Evolutionary conservation across 2,797 vertebrate genomes (phyloP).

Genomic region (Chiloscyllium punctatum): DNA sequence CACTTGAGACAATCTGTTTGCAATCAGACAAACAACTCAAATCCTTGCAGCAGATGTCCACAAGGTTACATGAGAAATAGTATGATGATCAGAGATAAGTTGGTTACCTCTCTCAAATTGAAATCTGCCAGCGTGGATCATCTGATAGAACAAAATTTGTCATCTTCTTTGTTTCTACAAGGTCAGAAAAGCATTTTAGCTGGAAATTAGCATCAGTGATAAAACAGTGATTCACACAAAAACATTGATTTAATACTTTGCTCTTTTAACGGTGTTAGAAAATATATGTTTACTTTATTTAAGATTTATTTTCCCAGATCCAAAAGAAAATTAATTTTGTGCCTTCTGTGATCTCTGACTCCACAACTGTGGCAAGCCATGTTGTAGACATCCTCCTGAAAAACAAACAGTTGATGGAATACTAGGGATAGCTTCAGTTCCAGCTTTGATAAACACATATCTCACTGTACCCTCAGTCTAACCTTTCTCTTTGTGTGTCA

Average conservation of each 20-base stretch:
- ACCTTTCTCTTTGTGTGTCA: background rate
- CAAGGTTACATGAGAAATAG: background rate
- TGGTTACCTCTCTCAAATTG: too few relatives aligned
- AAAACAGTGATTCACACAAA: background rate
- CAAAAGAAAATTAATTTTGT: background rate
- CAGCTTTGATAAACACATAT: background rate
- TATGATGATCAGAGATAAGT: background rate
- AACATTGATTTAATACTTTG: background rate
- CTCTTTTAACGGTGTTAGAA: background rate
- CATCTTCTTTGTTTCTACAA: background rate
- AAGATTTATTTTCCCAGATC: background rate
- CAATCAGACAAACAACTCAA: background rate
- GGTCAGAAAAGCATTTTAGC: background rate
- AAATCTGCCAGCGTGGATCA: background rate
- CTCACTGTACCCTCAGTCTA: background rate
- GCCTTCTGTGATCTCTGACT: background rate
- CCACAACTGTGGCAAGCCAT: background rate
- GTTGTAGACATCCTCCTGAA: background rate
- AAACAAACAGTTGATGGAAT: background rate
- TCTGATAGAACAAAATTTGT: background rate
- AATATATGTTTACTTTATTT: background rate
- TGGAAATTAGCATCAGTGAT: background rate
- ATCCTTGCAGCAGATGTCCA: background rate
- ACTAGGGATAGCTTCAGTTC: background rate
- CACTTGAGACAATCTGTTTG: background rate